Evolutionary conservation across 2,888 invertebrate genomes (phyloP), one percentile per base, ranked within the genome.

Genomic region (Lycophotia porphyrea): DNA sequence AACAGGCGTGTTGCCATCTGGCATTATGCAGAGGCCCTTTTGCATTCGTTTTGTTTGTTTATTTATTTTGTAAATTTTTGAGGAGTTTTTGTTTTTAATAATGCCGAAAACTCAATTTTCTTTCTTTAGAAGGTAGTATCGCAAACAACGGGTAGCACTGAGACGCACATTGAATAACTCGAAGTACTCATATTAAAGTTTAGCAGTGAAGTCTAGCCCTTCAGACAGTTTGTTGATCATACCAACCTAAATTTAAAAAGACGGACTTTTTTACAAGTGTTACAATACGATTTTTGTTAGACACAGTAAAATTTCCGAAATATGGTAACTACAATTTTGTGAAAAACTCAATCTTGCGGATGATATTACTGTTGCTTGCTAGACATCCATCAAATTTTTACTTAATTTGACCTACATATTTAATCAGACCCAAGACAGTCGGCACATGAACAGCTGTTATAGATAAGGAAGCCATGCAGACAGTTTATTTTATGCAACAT

Each of bases 401-500:
- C 27, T 24, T 39, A 21, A 49, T 70, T 65, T 81, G 76, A 81
- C 70, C 67, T 36, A 70, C 21, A 31, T 68, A 80, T 52, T 47
- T 3, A 78, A 52, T 63, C 15, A 52, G 36, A 44, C 49, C 18
- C 31, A 60, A 65, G 44, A 52, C 36, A 52, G 27, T 60, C 42
- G n/a, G 15, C n/a, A 39, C 5, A n/a, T 13, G 21, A 80, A 64
- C 70, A 84, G 58, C 72, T 76, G 82, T 65, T 42, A 31, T 18
- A 67, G 58, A 73, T 81, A 81, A 73, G 61, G 36, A 71, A 71
- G n/a, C n/a, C 44, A n/a, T n/a, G n/a, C n/a, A 70, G 39, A 52
- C 52, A 71, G 64, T 80, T 63, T n/a, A 63, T 63, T 80, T 58
- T 60, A 84, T 84, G 71, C 67, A 64, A 76, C 64, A 81, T 73